phyloP scores from a whole-genome alignment of 30 jellyfish, hydroid and myxozoan genomes.

The Pelagia noctiluca region DNA sequence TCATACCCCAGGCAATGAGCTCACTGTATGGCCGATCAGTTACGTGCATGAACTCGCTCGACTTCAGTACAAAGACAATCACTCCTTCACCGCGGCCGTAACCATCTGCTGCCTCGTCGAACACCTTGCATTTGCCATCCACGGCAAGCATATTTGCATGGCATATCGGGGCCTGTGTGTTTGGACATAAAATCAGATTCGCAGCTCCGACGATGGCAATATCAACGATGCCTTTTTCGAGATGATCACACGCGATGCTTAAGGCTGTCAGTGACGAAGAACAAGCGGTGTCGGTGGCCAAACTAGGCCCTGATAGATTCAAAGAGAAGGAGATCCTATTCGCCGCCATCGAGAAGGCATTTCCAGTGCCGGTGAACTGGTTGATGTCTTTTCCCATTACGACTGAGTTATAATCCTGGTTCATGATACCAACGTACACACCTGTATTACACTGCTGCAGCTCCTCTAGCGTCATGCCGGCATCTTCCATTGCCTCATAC shows the following conservation, averaged over 20 bases:
- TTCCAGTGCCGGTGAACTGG: constrained; percentile 66
- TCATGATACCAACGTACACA: constrained; percentile 63
- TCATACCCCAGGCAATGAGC: constrained; percentile 45
- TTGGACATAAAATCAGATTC: constrained; percentile 33
- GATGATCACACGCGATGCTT: too few relatives aligned
- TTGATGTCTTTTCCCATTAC: background rate
- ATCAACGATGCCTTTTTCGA: constrained; percentile 49
- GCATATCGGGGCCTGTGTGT: constrained; percentile 48
- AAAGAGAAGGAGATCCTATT: constrained; percentile 59
- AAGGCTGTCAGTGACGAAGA: constrained; percentile 67
- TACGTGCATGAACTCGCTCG: background rate
- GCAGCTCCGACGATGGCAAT: constrained; percentile 66
- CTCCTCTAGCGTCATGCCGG: too few relatives aligned
- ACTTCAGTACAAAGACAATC: constrained; percentile 28
- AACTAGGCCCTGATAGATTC: constrained; percentile 65
- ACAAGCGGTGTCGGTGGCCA: constrained; percentile 61
- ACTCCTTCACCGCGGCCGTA: constrained; percentile 77
- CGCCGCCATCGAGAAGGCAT: constrained; percentile 43
- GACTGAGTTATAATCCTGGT: constrained; percentile 26
- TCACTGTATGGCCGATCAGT: constrained; percentile 29
- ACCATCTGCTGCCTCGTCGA: constrained; percentile 73
- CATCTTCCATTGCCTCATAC: constrained; percentile 76
- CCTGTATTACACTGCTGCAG: too few relatives aligned
- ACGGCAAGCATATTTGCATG: constrained; percentile 62
- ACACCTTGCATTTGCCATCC: constrained; percentile 64